Conservation (phyloP, 1,140 invertebrate species). For the Macrosteles quadrilineatus region DNA sequence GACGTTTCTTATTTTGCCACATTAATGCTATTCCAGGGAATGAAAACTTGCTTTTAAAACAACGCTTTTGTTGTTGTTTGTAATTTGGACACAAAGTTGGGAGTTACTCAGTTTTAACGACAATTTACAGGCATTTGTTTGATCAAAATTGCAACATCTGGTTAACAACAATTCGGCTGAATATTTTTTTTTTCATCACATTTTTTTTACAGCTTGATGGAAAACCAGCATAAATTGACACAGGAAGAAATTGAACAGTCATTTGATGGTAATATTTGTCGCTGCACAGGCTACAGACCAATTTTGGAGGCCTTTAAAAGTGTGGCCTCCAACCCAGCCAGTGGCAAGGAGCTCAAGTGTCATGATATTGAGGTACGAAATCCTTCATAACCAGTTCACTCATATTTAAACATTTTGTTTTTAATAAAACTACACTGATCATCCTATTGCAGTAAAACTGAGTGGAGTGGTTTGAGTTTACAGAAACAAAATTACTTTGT, state of each 20-base stretch:
- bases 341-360: constrained; percentile 43
- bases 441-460: not conserved
- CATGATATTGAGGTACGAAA: constrained; percentile 47
- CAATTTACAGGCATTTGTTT: too few relatives aligned
- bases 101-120: too few relatives aligned
- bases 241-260: constrained; percentile 59
- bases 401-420: not conserved
- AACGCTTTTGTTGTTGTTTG: too few relatives aligned
- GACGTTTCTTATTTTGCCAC: too few relatives aligned
- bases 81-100: too few relatives aligned
- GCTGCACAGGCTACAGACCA: constrained; percentile 88
- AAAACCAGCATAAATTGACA: constrained; percentile 1
- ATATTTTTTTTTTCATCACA: too few relatives aligned
- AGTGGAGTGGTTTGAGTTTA: too few relatives aligned
- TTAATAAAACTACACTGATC: not conserved
- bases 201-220: not conserved
- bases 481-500: too few relatives aligned
- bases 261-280: constrained; percentile 77
- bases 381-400: not conserved
- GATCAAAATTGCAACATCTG: too few relatives aligned
- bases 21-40: too few relatives aligned
- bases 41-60: too few relatives aligned
- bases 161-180: too few relatives aligned
- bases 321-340: constrained; percentile 66
- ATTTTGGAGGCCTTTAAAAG: constrained; percentile 88